Conservation (phyloP, 2,888 invertebrate genomes). For the Cryptus armator region DNA sequence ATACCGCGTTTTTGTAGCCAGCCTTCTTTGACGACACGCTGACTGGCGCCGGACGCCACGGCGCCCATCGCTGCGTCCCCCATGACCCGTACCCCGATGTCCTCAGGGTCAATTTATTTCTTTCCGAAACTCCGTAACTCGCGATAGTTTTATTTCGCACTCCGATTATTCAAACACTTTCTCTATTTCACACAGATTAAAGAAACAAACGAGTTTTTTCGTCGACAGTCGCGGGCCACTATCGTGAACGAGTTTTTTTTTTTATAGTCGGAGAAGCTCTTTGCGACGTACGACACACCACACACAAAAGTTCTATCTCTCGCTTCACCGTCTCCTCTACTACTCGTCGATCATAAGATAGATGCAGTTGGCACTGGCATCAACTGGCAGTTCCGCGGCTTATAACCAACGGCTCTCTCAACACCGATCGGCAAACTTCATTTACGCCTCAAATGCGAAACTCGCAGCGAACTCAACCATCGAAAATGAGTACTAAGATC, state of each 20-base stretch:
- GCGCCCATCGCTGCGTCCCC: slow-evolving; percentile 86
- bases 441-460: slow-evolving; percentile 61
- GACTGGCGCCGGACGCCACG: slow-evolving; percentile 84
- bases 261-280: background rate
- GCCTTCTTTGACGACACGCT: slow-evolving; percentile 94
- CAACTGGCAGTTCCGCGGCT: slow-evolving; percentile 51
- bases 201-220: slow-evolving; percentile 30
- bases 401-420: slow-evolving; percentile 32
- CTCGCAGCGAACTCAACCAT: slow-evolving; percentile 44
- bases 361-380: slow-evolving; percentile 53
- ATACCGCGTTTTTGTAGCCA: slow-evolving; percentile 96
- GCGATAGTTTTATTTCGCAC: background rate
- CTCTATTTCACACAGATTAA: too few relatives aligned
- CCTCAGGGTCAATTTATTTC: slow-evolving; percentile 56
- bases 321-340: slow-evolving; percentile 15
- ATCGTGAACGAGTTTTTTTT: background rate
- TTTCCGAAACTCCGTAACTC: slow-evolving; percentile 29
- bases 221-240: background rate
- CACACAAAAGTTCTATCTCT: slow-evolving; percentile 3
- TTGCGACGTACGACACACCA: slow-evolving; percentile 13
- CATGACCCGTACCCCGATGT: slow-evolving; percentile 80
- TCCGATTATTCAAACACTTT: background rate
- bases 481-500: slow-evolving; percentile 23
- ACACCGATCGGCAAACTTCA: slow-evolving; percentile 62
- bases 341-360: slow-evolving; percentile 53